Evolutionary conservation across 2,888 invertebrate species (phyloP).

Genomic region (Drosophila acutilabella): DNA sequence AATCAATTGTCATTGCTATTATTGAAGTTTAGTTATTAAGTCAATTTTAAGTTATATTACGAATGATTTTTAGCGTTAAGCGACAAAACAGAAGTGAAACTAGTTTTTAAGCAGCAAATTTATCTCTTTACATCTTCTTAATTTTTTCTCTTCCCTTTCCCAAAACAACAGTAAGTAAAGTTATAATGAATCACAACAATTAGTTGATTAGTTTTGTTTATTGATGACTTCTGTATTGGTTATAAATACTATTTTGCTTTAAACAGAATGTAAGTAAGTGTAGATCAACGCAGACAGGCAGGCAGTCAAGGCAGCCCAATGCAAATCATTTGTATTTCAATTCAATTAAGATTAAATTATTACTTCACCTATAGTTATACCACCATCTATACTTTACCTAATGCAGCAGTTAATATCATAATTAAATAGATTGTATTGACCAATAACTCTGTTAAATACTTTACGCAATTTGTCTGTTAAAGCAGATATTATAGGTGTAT

Average conservation of each 20-base stretch:
- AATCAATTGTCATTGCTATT: conserved; percentile 68
- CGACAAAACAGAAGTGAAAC: conserved; percentile 50
- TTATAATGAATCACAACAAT: conserved; percentile 49
- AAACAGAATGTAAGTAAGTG: conserved; percentile 59
- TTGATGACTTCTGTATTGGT: conserved; percentile 36
- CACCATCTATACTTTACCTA: conserved; percentile 22
- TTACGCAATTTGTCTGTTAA: conserved; percentile 36
- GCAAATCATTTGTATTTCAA: conserved; percentile 49
- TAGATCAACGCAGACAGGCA: conserved; percentile 43
- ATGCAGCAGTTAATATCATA: conserved; percentile 26
- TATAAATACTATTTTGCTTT: conserved; percentile 52
- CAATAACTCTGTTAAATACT: conserved; percentile 32
- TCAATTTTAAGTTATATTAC: conserved; percentile 65
- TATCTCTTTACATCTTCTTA: conserved; percentile 15
- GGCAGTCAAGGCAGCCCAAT: conserved; percentile 27
- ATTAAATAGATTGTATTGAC: conserved; percentile 16
- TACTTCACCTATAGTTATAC: conserved; percentile 22
- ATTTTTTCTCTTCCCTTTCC: conserved; percentile 14
- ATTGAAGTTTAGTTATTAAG: conserved; percentile 74
- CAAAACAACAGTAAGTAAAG: conserved; percentile 22
- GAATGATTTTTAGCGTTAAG: conserved; percentile 72
- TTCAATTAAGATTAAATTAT: conserved; percentile 55
- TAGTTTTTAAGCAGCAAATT: conserved; percentile 44
- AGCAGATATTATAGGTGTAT: conserved; percentile 45
- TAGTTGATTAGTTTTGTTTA: conserved; percentile 68